Percentiles rank a stretch among this genome's conserved stretches.
These are phyloP conservation scores for Oreochromis niloticus DNA, from an alignment of 2,113 vertebrate species.

Conservation along the genomic window DNA sequence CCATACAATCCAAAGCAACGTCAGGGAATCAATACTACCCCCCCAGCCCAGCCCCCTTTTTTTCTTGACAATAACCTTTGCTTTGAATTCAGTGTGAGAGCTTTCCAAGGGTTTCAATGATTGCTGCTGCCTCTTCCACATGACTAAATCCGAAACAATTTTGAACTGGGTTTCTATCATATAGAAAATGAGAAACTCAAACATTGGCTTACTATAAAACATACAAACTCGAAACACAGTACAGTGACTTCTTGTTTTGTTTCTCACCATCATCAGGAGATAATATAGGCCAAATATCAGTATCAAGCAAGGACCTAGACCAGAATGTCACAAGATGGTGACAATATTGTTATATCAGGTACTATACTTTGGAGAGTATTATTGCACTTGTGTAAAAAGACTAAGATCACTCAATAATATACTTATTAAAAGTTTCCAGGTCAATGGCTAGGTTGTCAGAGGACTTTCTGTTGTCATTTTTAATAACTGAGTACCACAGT, in stretches of 20 bases:
- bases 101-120: not conserved
- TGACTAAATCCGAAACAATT: not conserved
- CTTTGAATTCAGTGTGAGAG: not conserved
- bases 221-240: not conserved
- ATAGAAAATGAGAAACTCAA: not conserved
- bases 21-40: not conserved
- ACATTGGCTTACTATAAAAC: not conserved
- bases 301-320: not conserved
- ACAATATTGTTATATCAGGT: not conserved
- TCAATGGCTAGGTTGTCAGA: not conserved
- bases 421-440: not conserved
- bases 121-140: not conserved
- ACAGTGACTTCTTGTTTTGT: not conserved
- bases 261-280: not conserved
- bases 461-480: not conserved
- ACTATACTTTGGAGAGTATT: not conserved
- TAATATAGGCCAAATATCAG: not conserved
- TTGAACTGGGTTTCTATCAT: not conserved
- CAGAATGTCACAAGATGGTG: not conserved
- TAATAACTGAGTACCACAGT: not conserved
- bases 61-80: not conserved
- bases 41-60: fast-evolving
- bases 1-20: not conserved
- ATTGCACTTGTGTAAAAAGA: not conserved
- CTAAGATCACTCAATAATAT: not conserved